Base-by-base conservation (phyloP, 1,140 invertebrate species). In the Pseudomyrmex sp. region DNA sequence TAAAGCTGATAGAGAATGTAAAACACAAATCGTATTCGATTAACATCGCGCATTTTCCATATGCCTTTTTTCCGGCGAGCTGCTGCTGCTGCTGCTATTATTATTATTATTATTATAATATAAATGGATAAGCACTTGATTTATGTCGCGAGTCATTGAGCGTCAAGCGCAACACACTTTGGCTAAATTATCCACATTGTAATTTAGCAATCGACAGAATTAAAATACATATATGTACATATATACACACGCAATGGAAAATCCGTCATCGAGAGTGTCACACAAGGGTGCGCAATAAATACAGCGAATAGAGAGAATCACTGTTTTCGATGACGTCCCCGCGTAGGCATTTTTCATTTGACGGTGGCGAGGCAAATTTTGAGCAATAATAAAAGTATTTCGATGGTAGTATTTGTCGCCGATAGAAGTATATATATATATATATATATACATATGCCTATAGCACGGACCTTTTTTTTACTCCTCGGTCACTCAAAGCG, bases 381-480 rank as follows among this genome's bases (percentile, higher is more conserved):
- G 85, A 87, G 80, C 86, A 87, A 87, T 85, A 79, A 77, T 72
- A 72, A 76, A 87, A 79, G 54, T 72, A 44, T 66, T 59, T 20
- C 59, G 56, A 68, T 52, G 79, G 44, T 20, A 54, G 52, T 82
- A 20, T 20, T 59, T 76, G 9, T 63, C 79, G 50, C 52, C 65
- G 61, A 86, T 54, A 58, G 44, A 15, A 26, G 23, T 76, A 56
- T n/a, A 13, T 68, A 46, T 15, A 15, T 48, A 86, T 54, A 58
- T 50, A n/a, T 52, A 58, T 50, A n/a, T 52, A 46, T 76, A 46
- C n/a, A 13, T 66, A 46, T 10, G 7, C 48, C 5, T 65, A 76
- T 52, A 54, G 52, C 72, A 83, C 23, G 85, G 85, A 87, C 85
- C 80, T 87, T 87, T 87, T 87, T 87, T 87, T 84, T 77, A 86